phyloP scores from a whole-genome alignment of 2,888 invertebrate species.

The Sylvicola cinctus region DNA sequence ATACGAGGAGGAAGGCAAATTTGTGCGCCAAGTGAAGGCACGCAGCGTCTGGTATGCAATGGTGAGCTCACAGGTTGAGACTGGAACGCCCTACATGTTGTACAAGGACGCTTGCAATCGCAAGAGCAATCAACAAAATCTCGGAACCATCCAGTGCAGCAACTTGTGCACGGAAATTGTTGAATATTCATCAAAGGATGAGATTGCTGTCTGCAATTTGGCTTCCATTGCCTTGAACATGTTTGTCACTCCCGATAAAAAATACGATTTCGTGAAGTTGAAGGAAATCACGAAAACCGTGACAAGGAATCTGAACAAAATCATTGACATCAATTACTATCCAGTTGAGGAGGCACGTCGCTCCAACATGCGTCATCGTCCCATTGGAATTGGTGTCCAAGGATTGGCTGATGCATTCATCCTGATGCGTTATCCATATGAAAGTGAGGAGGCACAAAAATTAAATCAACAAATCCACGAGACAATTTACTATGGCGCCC shows the following conservation, averaged over 20 bases:
- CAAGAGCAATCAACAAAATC: slow-evolving; percentile 87
- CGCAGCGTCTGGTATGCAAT: slow-evolving; percentile 78
- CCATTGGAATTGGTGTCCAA: slow-evolving; percentile 80
- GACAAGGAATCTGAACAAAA: slow-evolving; percentile 75
- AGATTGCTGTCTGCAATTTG: slow-evolving; percentile 86
- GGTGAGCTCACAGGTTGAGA: slow-evolving; percentile 79
- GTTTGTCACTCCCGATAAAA: slow-evolving; percentile 55
- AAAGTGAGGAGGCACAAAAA: slow-evolving; percentile 57
- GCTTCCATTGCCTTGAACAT: slow-evolving; percentile 85
- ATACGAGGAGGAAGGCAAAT: slow-evolving; percentile 55
- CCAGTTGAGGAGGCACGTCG: slow-evolving; percentile 62
- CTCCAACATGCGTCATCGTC: slow-evolving; percentile 65
- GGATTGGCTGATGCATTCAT: slow-evolving; percentile 89
- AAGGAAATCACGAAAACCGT: slow-evolving; percentile 65
- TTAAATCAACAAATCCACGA: slow-evolving; percentile 87
- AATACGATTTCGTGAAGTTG: slow-evolving; percentile 65
- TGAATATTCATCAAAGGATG: slow-evolving; percentile 69
- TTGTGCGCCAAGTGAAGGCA: slow-evolving; percentile 44
- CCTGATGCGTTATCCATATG: slow-evolving; percentile 73
- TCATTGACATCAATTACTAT: slow-evolving; percentile 86
- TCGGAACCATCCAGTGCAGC: slow-evolving; percentile 89
- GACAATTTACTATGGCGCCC: slow-evolving; percentile 78
- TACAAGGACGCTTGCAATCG: slow-evolving; percentile 85
- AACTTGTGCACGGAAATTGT: slow-evolving; percentile 92
- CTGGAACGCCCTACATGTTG: slow-evolving; percentile 86